Conservation (phyloP, 2,113 vertebrate genomes). For the Malaclemys terrapin region DNA sequence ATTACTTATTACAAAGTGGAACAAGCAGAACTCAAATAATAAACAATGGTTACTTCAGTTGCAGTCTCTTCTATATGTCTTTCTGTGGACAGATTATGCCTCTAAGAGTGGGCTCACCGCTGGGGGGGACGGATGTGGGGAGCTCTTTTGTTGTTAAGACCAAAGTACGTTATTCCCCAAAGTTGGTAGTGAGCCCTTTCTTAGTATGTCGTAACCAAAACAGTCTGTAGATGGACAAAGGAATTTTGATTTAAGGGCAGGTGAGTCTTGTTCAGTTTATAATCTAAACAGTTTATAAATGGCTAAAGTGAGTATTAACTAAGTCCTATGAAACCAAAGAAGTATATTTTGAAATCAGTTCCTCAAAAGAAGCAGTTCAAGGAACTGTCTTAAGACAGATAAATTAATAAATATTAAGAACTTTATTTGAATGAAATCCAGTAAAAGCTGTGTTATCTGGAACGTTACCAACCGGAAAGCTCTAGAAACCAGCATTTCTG, state of each 20-base stretch:
- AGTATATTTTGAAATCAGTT: not conserved
- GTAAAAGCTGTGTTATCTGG: too few relatives aligned
- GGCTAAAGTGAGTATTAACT: not conserved
- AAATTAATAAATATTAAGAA: not conserved
- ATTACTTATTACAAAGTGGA: not conserved
- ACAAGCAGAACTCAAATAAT: not conserved
- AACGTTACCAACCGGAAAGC: too few relatives aligned
- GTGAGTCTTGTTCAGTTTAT: not conserved
- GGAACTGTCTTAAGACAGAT: not conserved
- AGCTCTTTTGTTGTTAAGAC: not conserved
- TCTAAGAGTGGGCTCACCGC: not conserved
- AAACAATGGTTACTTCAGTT: not conserved
- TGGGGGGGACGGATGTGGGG: not conserved
- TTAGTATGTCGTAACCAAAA: not conserved
- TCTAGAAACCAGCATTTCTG: too few relatives aligned
- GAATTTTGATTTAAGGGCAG: not conserved
- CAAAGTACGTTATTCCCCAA: not conserved
- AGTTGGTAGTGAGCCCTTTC: not conserved
- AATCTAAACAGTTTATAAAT: not conserved
- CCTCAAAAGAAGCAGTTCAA: not conserved
- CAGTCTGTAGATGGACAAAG: not conserved
- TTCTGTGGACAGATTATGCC: not conserved
- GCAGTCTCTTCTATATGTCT: not conserved
- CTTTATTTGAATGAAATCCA: not conserved
- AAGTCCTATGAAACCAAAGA: not conserved